Conservation (phyloP, 2,113 vertebrate genomes). For the Dendrocopos noguchii region DNA sequence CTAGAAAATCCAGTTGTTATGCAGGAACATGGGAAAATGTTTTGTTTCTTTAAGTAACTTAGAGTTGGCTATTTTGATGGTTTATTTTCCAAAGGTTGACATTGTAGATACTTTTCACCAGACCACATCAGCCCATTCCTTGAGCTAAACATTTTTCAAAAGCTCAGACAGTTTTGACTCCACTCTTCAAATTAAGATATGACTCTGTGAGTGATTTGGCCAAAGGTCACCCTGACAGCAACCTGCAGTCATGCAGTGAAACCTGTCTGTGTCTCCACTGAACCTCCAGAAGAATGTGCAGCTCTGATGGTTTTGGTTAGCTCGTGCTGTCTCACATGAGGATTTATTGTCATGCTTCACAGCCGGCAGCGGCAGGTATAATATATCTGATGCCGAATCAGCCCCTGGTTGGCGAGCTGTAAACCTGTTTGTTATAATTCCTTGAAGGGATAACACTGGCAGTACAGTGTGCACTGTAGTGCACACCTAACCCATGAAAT, state of each 20-base stretch:
- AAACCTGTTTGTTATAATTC: slow-evolving; percentile 51
- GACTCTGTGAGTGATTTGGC: neutral
- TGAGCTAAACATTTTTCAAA: neutral
- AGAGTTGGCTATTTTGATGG: neutral
- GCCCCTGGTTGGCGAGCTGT: slow-evolving; percentile 19
- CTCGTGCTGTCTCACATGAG: neutral
- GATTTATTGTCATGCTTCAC: slow-evolving; percentile 35
- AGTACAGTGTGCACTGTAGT: neutral
- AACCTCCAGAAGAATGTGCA: neutral
- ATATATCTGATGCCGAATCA: slow-evolving; percentile 52
- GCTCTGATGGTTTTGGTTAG: neutral
- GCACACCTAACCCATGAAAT: slow-evolving; percentile 28
- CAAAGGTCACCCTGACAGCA: slow-evolving; percentile 2
- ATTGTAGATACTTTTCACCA: neutral
- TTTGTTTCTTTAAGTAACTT: neutral
- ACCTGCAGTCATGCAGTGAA: neutral
- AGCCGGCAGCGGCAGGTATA: slow-evolving; percentile 1
- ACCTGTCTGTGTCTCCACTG: neutral
- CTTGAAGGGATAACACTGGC: slow-evolving; percentile 32
- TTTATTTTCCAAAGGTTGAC: neutral
- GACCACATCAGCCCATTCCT: neutral
- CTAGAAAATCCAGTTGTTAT: neutral
- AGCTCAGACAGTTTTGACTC: neutral
- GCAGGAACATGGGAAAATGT: neutral
- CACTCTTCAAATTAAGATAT: neutral